Evolutionary conservation across 2,888 invertebrate genomes (phyloP).

Genomic region (Deladenus siricidicola): DNA sequence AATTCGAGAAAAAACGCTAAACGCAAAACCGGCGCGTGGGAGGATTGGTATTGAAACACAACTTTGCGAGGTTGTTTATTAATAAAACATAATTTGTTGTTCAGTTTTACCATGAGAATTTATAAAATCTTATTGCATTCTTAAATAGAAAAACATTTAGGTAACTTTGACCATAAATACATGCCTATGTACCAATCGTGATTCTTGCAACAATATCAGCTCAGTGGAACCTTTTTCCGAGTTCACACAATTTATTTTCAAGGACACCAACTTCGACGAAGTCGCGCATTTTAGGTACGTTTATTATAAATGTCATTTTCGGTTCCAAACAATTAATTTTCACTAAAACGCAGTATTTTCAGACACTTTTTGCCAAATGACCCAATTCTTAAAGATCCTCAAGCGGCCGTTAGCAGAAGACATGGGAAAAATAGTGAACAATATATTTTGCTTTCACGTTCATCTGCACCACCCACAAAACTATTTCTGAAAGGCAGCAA

Average conservation of each 20-base stretch:
- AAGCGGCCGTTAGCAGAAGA: background rate
- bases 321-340: background rate
- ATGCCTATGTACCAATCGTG: conserved; percentile 22
- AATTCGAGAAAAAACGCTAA: conserved; percentile 7
- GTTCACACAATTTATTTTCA: conserved; percentile 19
- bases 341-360: background rate
- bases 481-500: no score
- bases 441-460: background rate
- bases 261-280: conserved; percentile 25
- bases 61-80: conserved; percentile 23
- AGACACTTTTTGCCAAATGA: conserved; percentile 28
- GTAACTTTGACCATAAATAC: conserved; percentile 10
- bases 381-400: conserved; percentile 17
- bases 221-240: conserved; percentile 27
- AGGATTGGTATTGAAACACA: conserved; percentile 21
- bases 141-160: background rate
- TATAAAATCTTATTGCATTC: background rate
- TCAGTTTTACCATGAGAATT: background rate
- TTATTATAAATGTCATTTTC: background rate
- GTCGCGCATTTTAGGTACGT: conserved; percentile 23
- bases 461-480: no score
- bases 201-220: conserved; percentile 22
- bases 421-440: background rate
- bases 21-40: background rate
- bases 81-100: no score